Evolutionary conservation across 1,140 invertebrate genomes (phyloP), one percentile per base, ranked within the genome.

Genomic region (Drosophila watanabei): DNA sequence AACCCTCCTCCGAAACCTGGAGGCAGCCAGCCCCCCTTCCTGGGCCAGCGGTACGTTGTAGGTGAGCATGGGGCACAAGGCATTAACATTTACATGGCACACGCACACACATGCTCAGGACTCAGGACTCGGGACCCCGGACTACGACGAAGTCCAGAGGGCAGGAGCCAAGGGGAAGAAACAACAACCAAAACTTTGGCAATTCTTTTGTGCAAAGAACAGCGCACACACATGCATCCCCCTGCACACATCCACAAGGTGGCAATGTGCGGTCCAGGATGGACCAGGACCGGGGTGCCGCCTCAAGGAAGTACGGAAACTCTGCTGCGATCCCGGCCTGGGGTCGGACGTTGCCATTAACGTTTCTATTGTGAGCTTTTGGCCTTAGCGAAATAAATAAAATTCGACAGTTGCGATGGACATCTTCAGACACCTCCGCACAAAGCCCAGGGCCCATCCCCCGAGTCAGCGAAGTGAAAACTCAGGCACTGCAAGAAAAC

Each of bases 341-440:
- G 46, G 43, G 60, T 56, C 62, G 60, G 78, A 73, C 66, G 66
- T 72, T 76, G 86, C 86, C 86, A 89, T 89, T 89, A 89, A 89
- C 86, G 86, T 90, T 89, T 90, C 86, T 82, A 89, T 89, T 89
- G 86, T 90, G 82, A 90, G 86, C 86, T 90, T 69, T 90, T 90
- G 87, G 86, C 86, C 86, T 82, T 81, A 71, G 81, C 87, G 86
- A 90, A 86, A 89, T 89, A 89, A 89, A 89, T 89, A 89, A 89
- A 89, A 82, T 89, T 89, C 86, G 86, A 89, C 86, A 89, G 79
- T 84, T 86, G 82, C 71, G 78, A 75, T 66, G 85, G 66, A 79
- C 75, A 79, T 78, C 75, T 79, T 79, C 57, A 62, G 75, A 75
- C 71, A 73, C 71, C 68, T 75, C 46, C 69, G 32, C 54, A 45